Evolutionary conservation across 1,140 invertebrate species (phyloP), one percentile per base, ranked within the genome.

Genomic region (Drosophila busckii): DNA sequence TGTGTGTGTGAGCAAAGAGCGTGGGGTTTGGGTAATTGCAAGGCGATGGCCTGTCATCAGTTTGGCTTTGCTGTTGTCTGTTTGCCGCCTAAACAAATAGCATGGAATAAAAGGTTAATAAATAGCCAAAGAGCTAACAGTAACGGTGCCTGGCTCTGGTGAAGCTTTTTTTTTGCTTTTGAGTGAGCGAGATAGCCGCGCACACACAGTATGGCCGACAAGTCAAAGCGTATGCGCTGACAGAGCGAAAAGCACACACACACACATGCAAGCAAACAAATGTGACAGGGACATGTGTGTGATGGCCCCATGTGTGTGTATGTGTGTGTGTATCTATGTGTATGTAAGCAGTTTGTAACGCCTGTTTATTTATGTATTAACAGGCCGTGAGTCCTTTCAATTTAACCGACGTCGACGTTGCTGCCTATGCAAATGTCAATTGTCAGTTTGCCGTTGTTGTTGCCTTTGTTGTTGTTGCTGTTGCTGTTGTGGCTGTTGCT

Each of bases 91-190:
- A 75, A 82, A 60, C 76, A 80, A 80, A 80, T 82, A 75, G 54
- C 59, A 75, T 69, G 82, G 60, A 82, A 82, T 82, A 82, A 82
- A 80, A 80, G 73, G 75, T 80, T 80, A 80, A 82, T 80, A 80
- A 80, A 80, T 71, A 75, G 75, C 59, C 34, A 16, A 37, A 3
- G 10, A 12, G 35, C n/a, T n/a, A 40, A 29, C 38, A 23, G 19
- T 54, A 60, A 60, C 38, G 38, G 38, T 69, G 62, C 42, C 26
- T 66, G 71, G n/a, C n/a, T n/a, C 62, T 55, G 53, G 64, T 16
- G 22, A 46, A n/a, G n/a, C n/a, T n/a, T n/a, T n/a, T n/a, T n/a
- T n/a, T n/a, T n/a, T n/a, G 49, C 41, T 44, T 32, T 23, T 13
- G 20, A 31, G 23, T 28, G 62, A 28, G 63, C 6, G 26, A 45